These are phyloP conservation scores for Congeria kusceri DNA, from an alignment of 2,888 invertebrate genomes.

Conservation along the genomic window DNA sequence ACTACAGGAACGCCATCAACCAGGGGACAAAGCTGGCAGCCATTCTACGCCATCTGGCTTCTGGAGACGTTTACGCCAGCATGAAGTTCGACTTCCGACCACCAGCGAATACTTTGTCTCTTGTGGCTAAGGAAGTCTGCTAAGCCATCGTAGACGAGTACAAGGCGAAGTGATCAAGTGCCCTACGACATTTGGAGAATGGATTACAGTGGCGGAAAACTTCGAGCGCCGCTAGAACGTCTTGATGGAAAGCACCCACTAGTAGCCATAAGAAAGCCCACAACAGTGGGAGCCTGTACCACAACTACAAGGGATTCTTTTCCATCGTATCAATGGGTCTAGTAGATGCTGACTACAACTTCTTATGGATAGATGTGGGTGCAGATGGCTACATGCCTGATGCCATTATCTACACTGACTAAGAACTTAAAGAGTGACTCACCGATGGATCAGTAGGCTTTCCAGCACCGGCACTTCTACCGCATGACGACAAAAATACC, in stretches of 20 bases:
- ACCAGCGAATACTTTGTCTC: conserved; percentile 59
- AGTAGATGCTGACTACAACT: conserved; percentile 52
- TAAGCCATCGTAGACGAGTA: conserved; percentile 63
- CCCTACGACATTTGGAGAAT: conserved; percentile 54
- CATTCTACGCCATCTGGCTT: conserved; percentile 58
- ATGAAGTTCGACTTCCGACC: conserved; percentile 64
- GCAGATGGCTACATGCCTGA: too few species aligned
- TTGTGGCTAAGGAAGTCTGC: conserved; percentile 64
- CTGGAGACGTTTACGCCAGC: conserved; percentile 53
- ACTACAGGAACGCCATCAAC: conserved; percentile 44
- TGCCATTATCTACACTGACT: conserved; percentile 48
- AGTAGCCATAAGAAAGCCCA: conserved; percentile 53
- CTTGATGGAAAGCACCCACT: conserved; percentile 63
- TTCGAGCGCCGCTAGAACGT: conserved; percentile 64
- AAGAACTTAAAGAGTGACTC: conserved; percentile 49
- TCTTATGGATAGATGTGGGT: conserved; percentile 53
- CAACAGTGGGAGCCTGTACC: conserved; percentile 57
- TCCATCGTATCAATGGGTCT: conserved; percentile 57
- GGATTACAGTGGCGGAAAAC: conserved; percentile 51
- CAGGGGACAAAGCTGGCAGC: conserved; percentile 59
- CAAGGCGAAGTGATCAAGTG: conserved; percentile 53
- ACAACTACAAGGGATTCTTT: conserved; percentile 62
- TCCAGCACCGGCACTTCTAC: conserved; percentile 45
- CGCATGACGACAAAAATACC: conserved; percentile 48
- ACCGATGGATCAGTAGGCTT: conserved; percentile 50